A percentile compares a stretch with the other conserved stretches of the same genome.
These are phyloP conservation scores for Marronus borbonicus DNA, from an alignment of 2,888 invertebrate genomes.

Conservation along the genomic window DNA sequence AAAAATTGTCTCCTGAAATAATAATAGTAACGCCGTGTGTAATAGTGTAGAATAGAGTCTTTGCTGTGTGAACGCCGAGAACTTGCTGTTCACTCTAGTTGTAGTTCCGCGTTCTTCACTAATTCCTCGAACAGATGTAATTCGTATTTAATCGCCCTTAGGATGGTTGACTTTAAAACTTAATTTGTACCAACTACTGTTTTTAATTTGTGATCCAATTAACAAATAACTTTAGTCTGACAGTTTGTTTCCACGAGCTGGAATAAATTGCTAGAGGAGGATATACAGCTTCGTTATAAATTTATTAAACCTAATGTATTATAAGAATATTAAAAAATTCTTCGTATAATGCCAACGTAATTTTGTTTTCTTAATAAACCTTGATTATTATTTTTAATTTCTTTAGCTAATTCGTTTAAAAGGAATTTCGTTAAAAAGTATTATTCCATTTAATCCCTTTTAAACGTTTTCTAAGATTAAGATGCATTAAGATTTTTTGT, in stretches of 20 bases:
- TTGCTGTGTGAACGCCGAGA: neutral
- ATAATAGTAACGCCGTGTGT: neutral
- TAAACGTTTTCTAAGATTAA: too few relatives aligned
- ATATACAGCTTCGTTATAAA: too few relatives aligned
- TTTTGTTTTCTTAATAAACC: too few relatives aligned
- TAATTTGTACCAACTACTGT: slow-evolving; percentile 1
- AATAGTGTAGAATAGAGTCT: neutral
- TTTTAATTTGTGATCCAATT: neutral
- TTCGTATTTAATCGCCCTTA: slow-evolving; percentile 6
- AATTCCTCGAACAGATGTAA: slow-evolving; percentile 1
- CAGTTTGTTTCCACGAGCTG: neutral
- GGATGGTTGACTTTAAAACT: neutral
- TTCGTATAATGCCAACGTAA: too few relatives aligned
- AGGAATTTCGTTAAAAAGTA: too few relatives aligned
- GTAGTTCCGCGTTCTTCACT: neutral
- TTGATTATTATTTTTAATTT: too few relatives aligned
- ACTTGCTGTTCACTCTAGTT: neutral
- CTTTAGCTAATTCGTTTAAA: too few relatives aligned
- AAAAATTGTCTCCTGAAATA: neutral
- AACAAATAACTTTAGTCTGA: neutral
- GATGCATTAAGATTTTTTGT: too few relatives aligned
- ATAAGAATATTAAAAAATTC: too few relatives aligned
- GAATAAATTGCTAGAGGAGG: neutral
- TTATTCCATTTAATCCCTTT: too few relatives aligned
- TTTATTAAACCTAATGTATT: too few relatives aligned